Base-by-base conservation (phyloP, 2,888 invertebrate genomes). In the Cephus sareptanus region DNA sequence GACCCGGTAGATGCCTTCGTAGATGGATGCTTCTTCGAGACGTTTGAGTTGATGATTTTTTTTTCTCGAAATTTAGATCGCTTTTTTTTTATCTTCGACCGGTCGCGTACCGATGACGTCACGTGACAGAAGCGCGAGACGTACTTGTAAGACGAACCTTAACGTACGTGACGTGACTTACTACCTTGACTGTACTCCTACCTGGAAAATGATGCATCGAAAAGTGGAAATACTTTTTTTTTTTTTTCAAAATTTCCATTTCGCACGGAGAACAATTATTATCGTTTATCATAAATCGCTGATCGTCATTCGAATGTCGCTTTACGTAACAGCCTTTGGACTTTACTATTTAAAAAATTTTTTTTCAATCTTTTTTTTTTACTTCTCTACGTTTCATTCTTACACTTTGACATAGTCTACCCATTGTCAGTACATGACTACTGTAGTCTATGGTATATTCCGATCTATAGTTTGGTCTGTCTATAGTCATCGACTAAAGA, bases 61-160 rank as follows among this genome's bases (percentile, higher is more conserved):
- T 71, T 15, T 31, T 23, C 23, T 56, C 31, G 11, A 71, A 12
- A 30, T n/a, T 35, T 30, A 30, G 35, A n/a, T 30, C 23, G 74
- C 23, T 35, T 74, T 35, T 33, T 74, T 74, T 74, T 34, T 74
- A 74, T 35, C 74, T 6, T 12, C 74, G 35, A 34, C 23, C 35
- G 74, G 35, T 34, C 74, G 35, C 35, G 12, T 74, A 34, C 35
- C 31, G 34, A 37, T 74, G 74, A 74, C 74, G 74, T 74, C 74
- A 74, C 74, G 74, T 34, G n/a, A 23, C 34, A 34, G 23, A 34
- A 74, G 11, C 74, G 74, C 34, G 30, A 74, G 30, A 37, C 56
- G 9, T 23, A 23, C 23, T 23, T 15, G 23, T 0, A 23, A 56
- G 23, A 56, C 23, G 23, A 56, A 56, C 9, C 23, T 9, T 6